These are phyloP conservation scores for Iselma pallidipennis DNA, from an alignment of 2,888 invertebrate species.

Conservation along the genomic window DNA sequence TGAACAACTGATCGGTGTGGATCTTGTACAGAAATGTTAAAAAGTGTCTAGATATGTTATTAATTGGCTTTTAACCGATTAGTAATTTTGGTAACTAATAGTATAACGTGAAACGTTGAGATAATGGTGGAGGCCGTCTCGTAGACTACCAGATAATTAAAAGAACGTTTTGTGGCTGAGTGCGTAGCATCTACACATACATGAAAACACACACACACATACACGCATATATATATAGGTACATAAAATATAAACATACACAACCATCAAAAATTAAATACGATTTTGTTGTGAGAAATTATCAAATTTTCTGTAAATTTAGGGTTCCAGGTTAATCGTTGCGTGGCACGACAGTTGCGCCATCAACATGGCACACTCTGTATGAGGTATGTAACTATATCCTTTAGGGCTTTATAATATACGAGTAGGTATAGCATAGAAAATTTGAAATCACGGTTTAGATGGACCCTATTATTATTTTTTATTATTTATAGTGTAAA, in stretches of 20 bases:
- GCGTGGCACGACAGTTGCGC: conserved; percentile 26
- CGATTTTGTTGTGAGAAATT: conserved; percentile 27
- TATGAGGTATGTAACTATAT: conserved; percentile 2
- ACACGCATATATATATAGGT: too few relatives aligned
- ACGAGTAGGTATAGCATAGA: conserved; percentile 22
- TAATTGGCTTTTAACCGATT: conserved; percentile 8
- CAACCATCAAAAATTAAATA: conserved; percentile 22
- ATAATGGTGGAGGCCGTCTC: conserved; percentile 18
- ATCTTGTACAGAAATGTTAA: not conserved
- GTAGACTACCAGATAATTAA: conserved; percentile 25
- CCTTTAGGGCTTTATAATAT: conserved; percentile 19
- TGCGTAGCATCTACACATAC: conserved; percentile 17
- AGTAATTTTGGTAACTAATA: conserved; percentile 23
- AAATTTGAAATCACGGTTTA: conserved; percentile 20
- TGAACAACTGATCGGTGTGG: not conserved
- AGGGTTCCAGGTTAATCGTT: conserved; percentile 26
- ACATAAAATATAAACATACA: too few relatives aligned
- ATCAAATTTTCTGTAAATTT: conserved; percentile 28
- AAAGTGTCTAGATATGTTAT: conserved; percentile 9
- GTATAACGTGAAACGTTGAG: conserved; percentile 18
- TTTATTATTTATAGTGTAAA: conserved; percentile 26
- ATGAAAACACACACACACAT: not conserved
- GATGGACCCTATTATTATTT: conserved; percentile 24
- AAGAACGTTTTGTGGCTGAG: conserved; percentile 22
- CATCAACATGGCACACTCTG: conserved; percentile 25